These are phyloP conservation scores for Zelleria hepariella DNA, from an alignment of 2,888 invertebrate genomes.

Conservation along the genomic window DNA sequence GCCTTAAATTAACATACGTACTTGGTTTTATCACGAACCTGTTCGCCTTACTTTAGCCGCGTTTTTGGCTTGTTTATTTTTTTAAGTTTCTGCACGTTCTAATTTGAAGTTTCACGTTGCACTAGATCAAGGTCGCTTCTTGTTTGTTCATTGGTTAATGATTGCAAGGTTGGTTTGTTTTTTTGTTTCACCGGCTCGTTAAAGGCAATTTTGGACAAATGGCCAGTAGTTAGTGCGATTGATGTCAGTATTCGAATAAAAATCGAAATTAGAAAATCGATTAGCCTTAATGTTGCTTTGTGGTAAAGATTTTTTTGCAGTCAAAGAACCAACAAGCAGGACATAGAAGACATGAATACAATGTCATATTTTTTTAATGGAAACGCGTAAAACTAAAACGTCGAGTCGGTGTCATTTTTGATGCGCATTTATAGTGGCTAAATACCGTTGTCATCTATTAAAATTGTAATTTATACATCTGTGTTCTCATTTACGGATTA, in stretches of 20 bases:
- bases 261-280: not conserved
- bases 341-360: too few relatives aligned
- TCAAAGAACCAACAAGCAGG: not conserved
- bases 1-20: not conserved
- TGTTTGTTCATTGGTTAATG: not conserved
- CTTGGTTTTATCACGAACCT: conserved; percentile 3
- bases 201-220: not conserved
- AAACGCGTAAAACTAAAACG: too few relatives aligned
- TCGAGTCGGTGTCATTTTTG: not conserved
- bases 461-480: conserved; percentile 4
- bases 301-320: too few relatives aligned
- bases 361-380: too few relatives aligned
- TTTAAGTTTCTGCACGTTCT: conserved; percentile 2
- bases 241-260: not conserved
- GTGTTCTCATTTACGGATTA: not conserved
- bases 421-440: not conserved
- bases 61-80: not conserved
- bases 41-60: conserved; percentile 1
- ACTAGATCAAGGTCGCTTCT: conserved; percentile 2
- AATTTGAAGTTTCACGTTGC: not conserved
- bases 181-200: not conserved
- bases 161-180: not conserved
- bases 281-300: not conserved
- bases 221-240: not conserved
- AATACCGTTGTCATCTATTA: conserved; percentile 1